phyloP scores from a whole-genome alignment of 2,888 invertebrate species.

The Aspidiotus destructor region DNA sequence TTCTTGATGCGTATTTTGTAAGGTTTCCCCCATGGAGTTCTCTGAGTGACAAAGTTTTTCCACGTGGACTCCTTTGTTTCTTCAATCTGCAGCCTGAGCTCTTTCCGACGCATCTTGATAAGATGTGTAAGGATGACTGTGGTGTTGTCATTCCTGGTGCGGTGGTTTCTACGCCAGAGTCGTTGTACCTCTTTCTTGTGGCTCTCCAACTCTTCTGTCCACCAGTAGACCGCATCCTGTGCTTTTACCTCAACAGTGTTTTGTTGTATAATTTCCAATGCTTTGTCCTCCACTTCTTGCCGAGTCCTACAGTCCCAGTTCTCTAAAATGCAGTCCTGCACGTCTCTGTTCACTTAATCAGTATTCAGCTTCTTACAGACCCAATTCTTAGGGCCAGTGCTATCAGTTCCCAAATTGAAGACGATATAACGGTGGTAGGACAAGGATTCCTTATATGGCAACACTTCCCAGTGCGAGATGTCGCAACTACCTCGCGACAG shows the following conservation, averaged over 20 bases:
- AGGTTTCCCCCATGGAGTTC: too few relatives aligned
- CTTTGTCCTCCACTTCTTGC: not conserved
- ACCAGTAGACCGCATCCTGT: not conserved
- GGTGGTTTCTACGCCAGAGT: not conserved
- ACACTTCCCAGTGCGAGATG: not conserved
- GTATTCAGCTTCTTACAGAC: not conserved
- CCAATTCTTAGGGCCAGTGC: too few relatives aligned
- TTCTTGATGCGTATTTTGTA: too few relatives aligned
- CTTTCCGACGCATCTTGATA: too few relatives aligned
- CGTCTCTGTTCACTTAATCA: not conserved
- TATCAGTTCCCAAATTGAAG: not conserved
- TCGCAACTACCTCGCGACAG: not conserved
- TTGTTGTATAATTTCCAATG: not conserved
- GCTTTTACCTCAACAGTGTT: not conserved
- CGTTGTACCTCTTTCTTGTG: not conserved
- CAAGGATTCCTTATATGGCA: not conserved
- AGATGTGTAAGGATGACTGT: too few relatives aligned
- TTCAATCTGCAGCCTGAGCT: too few relatives aligned
- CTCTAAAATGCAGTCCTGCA: not conserved
- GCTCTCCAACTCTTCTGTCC: not conserved
- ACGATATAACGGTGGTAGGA: not conserved
- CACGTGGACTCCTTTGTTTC: too few relatives aligned
- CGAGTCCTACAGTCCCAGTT: not conserved
- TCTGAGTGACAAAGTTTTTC: too few relatives aligned
- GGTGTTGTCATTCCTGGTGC: not conserved